Conservation (phyloP, 2,113 vertebrate species). For the Silurus glanis region DNA sequence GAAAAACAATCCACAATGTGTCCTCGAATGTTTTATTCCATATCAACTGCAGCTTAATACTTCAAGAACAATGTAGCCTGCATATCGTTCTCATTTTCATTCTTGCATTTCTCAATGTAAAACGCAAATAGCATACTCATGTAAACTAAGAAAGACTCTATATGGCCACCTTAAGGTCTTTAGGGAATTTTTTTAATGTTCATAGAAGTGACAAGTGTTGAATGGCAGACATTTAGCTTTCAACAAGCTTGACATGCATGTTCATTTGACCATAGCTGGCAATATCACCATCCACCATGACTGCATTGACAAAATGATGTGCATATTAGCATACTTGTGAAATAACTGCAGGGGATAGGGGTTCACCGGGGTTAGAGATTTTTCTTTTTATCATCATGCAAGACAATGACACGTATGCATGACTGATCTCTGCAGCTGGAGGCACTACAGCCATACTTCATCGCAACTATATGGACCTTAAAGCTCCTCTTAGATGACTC, state of each 20-base stretch:
- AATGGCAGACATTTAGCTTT: constrained; percentile 25
- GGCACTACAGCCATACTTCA: constrained; percentile 34
- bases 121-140: neutral
- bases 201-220: constrained; percentile 25
- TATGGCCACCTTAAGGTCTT: neutral
- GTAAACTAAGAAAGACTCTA: neutral
- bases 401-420: constrained; percentile 31
- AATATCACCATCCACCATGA: constrained; percentile 7
- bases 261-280: constrained; percentile 7
- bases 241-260: constrained; percentile 24
- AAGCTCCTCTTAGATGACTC: constrained; percentile 49
- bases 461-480: constrained; percentile 3
- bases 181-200: neutral
- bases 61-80: too few relatives aligned
- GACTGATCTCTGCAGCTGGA: constrained; percentile 55
- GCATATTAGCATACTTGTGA: constrained; percentile 31
- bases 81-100: too few relatives aligned
- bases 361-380: constrained; percentile 8
- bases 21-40: neutral
- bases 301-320: constrained; percentile 38
- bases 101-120: too few relatives aligned
- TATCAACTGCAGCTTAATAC: neutral
- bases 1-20: neutral
- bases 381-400: constrained; percentile 28
- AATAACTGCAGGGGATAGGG: constrained; percentile 19